A percentile compares a stretch with the other conserved stretches of the same genome.
phyloP scores from a whole-genome alignment of 2,113 vertebrate species.

The Potamarius usumacintae region DNA sequence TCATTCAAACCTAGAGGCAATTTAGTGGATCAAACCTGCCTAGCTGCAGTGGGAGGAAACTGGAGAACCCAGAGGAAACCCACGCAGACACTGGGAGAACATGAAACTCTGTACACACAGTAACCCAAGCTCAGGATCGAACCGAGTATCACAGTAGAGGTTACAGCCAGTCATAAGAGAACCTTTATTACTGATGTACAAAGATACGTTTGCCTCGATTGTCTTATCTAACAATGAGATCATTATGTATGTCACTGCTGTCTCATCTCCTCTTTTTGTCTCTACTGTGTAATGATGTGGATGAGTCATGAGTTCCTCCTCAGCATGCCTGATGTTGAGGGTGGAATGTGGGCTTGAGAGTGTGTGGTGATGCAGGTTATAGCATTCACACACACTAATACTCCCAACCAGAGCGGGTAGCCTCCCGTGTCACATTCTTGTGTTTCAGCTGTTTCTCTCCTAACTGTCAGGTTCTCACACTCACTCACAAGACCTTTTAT shows the following conservation, averaged over 20 bases:
- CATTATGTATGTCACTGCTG: background rate
- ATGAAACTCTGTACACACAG: background rate
- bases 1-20: background rate
- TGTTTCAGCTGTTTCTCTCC: background rate
- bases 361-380: conserved; percentile 15
- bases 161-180: background rate
- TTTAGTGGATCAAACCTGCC: no score
- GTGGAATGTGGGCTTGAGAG: conserved; percentile 37
- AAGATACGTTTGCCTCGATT: background rate
- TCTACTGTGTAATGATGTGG: conserved; percentile 22
- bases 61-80: background rate
- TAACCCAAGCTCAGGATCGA: background rate
- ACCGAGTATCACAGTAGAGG: no score
- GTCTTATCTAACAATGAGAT: conserved; percentile 5
- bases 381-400: background rate
- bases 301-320: conserved; percentile 40
- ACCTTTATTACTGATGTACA: background rate
- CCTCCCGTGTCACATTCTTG: background rate
- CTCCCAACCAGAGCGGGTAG: background rate
- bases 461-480: background rate
- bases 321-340: conserved; percentile 23
- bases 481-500: background rate
- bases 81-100: background rate
- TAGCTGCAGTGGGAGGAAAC: background rate
- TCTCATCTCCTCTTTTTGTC: conserved; percentile 8